phyloP scores from a whole-genome alignment of 2,888 invertebrate species.

The Agonopterix alstromeriana region DNA sequence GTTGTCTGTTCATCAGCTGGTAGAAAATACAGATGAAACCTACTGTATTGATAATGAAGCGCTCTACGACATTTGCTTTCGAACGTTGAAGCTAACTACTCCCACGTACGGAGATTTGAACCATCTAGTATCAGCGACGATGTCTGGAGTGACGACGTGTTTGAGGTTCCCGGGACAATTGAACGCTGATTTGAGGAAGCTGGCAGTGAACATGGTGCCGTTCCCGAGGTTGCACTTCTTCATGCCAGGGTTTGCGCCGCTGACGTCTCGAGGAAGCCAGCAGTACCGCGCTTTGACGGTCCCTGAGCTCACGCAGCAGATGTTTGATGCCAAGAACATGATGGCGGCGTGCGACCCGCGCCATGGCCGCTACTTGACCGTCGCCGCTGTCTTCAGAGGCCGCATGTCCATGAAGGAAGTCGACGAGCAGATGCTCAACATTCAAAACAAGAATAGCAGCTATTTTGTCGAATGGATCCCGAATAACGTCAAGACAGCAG shows the following conservation, averaged over 20 bases:
- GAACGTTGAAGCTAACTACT: slow-evolving; percentile 83
- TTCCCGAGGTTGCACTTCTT: slow-evolving; percentile 83
- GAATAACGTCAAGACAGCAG: slow-evolving; percentile 87
- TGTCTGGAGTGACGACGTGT: slow-evolving; percentile 67
- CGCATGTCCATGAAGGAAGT: slow-evolving; percentile 96
- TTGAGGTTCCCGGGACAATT: slow-evolving; percentile 59
- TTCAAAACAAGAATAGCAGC: slow-evolving; percentile 85
- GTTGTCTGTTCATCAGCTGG: slow-evolving; percentile 79
- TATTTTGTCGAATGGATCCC: slow-evolving; percentile 91
- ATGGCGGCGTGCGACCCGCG: slow-evolving; percentile 96
- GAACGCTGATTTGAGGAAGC: slow-evolving; percentile 83
- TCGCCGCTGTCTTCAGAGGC: slow-evolving; percentile 92
- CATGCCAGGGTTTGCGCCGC: slow-evolving; percentile 78
- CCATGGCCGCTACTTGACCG: slow-evolving; percentile 91
- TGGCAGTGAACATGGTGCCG: slow-evolving; percentile 77
- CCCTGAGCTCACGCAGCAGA: slow-evolving; percentile 91
- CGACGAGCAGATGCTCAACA: slow-evolving; percentile 86
- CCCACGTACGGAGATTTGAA: slow-evolving; percentile 89
- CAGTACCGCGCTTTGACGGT: slow-evolving; percentile 92
- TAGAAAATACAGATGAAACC: slow-evolving; percentile 81
- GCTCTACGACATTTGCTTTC: slow-evolving; percentile 86
- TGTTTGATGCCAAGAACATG: slow-evolving; percentile 97
- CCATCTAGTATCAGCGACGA: slow-evolving; percentile 56
- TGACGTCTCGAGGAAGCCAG: slow-evolving; percentile 89
- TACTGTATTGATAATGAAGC: slow-evolving; percentile 87